Conservation (phyloP, 2,888 invertebrate species). For the Doris montereyensis region DNA sequence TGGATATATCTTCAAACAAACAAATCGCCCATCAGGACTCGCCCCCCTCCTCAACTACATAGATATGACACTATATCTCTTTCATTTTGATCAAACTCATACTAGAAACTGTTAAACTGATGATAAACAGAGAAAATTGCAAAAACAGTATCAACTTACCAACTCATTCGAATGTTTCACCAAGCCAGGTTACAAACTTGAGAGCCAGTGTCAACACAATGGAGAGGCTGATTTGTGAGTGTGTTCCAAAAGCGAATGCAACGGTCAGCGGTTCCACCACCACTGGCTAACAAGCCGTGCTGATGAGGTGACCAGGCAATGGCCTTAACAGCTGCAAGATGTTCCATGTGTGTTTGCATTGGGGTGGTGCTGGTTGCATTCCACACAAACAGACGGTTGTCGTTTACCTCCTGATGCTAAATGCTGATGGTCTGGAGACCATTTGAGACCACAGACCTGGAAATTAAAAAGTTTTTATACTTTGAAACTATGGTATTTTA, state of each 20-base stretch:
- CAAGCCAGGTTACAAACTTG: constrained; percentile 99
- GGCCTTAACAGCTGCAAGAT: constrained; percentile 93
- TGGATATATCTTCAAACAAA: too few relatives aligned
- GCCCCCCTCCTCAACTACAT: too few relatives aligned
- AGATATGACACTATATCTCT: too few relatives aligned
- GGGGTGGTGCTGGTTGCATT: constrained; percentile 79
- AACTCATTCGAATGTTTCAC: constrained; percentile 98
- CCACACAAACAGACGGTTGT: constrained; percentile 96
- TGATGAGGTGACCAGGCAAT: constrained; percentile 99
- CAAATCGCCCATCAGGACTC: too few relatives aligned
- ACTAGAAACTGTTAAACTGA: too few relatives aligned
- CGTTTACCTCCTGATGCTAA: constrained; percentile 98
- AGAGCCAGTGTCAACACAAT: constrained; percentile 97
- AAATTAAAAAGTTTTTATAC: constrained; percentile 2
- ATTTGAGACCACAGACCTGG: constrained; percentile 92
- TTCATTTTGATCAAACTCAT: too few relatives aligned
- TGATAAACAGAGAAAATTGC: too few relatives aligned
- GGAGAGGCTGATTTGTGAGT: constrained; percentile 97
- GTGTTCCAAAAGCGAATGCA: constrained; percentile 99
- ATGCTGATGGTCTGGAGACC: constrained; percentile 98
- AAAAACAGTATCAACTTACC: too few relatives aligned
- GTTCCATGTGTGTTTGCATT: constrained; percentile 95
- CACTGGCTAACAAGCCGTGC: constrained; percentile 94
- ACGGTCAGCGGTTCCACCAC: constrained; percentile 99
- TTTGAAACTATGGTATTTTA: neutral